phyloP scores from a whole-genome alignment of 2,888 invertebrate genomes.

The Lathronympha strigana region DNA sequence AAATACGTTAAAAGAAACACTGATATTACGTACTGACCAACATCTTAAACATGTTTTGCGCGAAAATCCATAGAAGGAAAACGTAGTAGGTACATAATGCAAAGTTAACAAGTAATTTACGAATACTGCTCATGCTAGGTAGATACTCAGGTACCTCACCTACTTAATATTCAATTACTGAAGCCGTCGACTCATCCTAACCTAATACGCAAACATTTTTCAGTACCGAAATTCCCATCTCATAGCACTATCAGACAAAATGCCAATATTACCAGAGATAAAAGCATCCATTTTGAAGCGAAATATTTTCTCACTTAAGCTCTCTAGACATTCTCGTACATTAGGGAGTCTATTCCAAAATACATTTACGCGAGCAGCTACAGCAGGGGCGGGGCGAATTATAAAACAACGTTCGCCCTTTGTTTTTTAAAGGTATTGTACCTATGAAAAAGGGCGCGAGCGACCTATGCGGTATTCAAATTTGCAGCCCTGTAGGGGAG shows the following conservation, averaged over 20 bases:
- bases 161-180: slow-evolving; percentile 12
- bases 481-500: slow-evolving; percentile 75
- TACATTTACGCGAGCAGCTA: slow-evolving; percentile 63
- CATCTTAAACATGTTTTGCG: neutral
- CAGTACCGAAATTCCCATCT: slow-evolving; percentile 50
- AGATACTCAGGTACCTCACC: neutral
- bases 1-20: too few species aligned
- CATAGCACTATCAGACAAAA: slow-evolving; percentile 62
- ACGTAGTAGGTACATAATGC: too few species aligned
- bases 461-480: slow-evolving; percentile 76
- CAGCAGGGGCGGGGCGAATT: slow-evolving; percentile 64
- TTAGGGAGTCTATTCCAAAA: slow-evolving; percentile 72
- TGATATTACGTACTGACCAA: too few species aligned
- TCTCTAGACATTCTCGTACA: slow-evolving; percentile 70
- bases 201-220: slow-evolving; percentile 42
- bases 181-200: slow-evolving; percentile 13
- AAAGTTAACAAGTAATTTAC: neutral
- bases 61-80: too few species aligned
- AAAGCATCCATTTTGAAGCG: slow-evolving; percentile 65
- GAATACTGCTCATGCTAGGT: neutral
- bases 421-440: slow-evolving; percentile 73
- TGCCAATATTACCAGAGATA: slow-evolving; percentile 60
- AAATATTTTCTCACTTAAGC: slow-evolving; percentile 51
- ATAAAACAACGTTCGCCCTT: slow-evolving; percentile 77
- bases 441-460: slow-evolving; percentile 71